phyloP scores from a whole-genome alignment of 2,113 vertebrate species.

The Notothenia rossii region DNA sequence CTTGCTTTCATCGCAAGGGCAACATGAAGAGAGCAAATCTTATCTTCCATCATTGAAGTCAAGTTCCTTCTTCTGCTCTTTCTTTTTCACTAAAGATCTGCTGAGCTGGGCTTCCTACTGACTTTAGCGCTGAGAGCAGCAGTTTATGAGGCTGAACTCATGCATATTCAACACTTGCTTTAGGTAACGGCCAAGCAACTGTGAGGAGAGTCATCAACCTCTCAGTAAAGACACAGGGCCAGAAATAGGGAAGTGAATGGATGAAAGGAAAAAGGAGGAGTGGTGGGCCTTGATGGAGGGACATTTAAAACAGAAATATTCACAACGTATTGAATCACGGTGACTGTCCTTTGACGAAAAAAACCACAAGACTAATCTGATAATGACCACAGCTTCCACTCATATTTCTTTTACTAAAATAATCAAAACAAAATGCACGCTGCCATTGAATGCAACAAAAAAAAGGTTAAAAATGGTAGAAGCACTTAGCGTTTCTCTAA shows the following conservation, averaged over 20 bases:
- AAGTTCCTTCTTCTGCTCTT: conserved; percentile 45
- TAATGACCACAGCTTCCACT: neutral
- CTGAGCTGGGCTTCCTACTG: conserved; percentile 81
- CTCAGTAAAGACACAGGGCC: conserved; percentile 57
- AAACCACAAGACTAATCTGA: neutral
- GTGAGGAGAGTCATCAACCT: conserved; percentile 74
- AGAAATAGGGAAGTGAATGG: conserved; percentile 52
- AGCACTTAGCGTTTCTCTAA: conserved; percentile 27
- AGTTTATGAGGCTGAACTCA: conserved; percentile 79
- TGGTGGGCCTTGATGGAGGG: conserved; percentile 48
- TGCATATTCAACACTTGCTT: conserved; percentile 84
- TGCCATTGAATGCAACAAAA: neutral
- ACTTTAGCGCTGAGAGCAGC: conserved; percentile 83
- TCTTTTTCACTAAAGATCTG: conserved; percentile 69
- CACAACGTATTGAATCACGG: neutral
- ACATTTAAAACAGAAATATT: conserved; percentile 52
- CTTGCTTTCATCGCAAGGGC: conserved; percentile 30
- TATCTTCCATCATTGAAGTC: conserved; percentile 48
- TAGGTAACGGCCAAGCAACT: conserved; percentile 75
- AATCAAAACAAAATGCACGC: conserved; percentile 13
- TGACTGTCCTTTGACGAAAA: neutral
- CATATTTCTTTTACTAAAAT: conserved; percentile 16
- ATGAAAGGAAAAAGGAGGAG: conserved; percentile 32
- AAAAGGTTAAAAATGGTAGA: neutral
- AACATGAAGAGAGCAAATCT: conserved; percentile 45